These are phyloP conservation scores for Eidolon helvum DNA, from an alignment of 2,113 vertebrate species.

Conservation along the genomic window DNA sequence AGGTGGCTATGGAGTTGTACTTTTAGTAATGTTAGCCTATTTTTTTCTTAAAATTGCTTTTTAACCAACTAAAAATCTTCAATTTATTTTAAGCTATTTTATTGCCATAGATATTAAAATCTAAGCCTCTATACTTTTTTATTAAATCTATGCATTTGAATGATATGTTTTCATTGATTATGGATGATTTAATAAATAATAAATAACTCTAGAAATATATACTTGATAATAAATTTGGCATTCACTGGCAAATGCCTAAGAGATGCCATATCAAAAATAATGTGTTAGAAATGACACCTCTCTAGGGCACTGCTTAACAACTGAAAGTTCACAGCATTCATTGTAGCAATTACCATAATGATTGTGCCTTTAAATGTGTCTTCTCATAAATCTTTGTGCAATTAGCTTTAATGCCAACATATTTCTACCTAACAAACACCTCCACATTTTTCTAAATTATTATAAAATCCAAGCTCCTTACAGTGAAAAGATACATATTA, in stretches of 20 bases:
- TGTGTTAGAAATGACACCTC: conserved; percentile 61
- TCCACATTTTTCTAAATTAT: conserved; percentile 56
- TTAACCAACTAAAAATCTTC: background rate
- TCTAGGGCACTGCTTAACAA: conserved; percentile 62
- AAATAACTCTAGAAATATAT: conserved; percentile 40
- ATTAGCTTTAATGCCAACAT: conserved; percentile 76
- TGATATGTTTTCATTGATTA: conserved; percentile 3
- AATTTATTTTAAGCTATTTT: background rate
- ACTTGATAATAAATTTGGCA: conserved; percentile 44
- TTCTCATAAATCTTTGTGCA: conserved; percentile 75
- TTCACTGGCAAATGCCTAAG: conserved; percentile 55
- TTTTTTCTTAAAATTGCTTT: background rate
- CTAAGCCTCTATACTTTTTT: background rate
- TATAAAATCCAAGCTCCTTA: conserved; percentile 58
- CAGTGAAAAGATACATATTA: conserved; percentile 4
- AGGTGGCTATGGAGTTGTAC: background rate
- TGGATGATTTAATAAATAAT: conserved; percentile 23
- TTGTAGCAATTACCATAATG: conserved; percentile 73
- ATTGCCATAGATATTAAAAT: background rate
- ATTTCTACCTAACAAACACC: conserved; percentile 64
- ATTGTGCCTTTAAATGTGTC: conserved; percentile 74
- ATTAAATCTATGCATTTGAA: background rate
- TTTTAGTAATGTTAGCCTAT: background rate
- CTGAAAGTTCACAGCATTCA: conserved; percentile 75
- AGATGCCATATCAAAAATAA: conserved; percentile 63